Evolutionary conservation across 2,113 vertebrate species (phyloP).

Genomic region (Scortum barcoo): DNA sequence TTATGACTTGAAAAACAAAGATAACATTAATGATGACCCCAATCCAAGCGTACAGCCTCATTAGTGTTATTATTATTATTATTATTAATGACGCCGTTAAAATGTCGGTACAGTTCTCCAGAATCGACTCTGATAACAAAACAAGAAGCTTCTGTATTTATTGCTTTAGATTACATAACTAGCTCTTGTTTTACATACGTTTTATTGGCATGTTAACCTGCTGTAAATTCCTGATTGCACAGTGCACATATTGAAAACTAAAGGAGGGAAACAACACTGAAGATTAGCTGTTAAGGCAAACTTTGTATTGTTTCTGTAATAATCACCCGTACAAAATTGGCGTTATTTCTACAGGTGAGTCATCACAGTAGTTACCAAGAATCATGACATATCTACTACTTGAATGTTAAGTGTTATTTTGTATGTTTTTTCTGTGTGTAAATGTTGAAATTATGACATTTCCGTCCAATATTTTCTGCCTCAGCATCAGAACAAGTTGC

Average conservation of each 20-base stretch:
- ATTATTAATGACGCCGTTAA: not conserved
- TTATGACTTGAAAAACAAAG: not conserved
- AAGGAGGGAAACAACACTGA: not conserved
- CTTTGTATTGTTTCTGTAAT: no score
- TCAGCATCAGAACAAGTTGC: no score
- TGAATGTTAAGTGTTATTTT: not conserved
- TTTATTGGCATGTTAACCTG: not conserved
- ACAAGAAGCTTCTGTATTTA: not conserved
- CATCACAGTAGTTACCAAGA: no score
- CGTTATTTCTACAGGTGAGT: no score
- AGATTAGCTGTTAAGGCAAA: no score
- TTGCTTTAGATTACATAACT: not conserved
- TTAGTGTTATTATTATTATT: no score
- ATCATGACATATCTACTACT: not conserved
- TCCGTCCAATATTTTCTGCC: no score
- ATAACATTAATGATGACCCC: not conserved
- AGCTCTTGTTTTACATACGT: not conserved
- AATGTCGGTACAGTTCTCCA: not conserved
- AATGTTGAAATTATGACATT: no score
- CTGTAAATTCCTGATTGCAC: not conserved
- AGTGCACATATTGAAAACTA: not conserved
- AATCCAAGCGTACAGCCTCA: not conserved
- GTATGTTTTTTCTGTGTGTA: no score
- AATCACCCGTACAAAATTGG: no score
- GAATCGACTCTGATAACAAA: not conserved